Evolutionary conservation across 1,140 invertebrate genomes (phyloP), one percentile per base, ranked within the genome.

Genomic region (Pemphigus obesinymphae): DNA sequence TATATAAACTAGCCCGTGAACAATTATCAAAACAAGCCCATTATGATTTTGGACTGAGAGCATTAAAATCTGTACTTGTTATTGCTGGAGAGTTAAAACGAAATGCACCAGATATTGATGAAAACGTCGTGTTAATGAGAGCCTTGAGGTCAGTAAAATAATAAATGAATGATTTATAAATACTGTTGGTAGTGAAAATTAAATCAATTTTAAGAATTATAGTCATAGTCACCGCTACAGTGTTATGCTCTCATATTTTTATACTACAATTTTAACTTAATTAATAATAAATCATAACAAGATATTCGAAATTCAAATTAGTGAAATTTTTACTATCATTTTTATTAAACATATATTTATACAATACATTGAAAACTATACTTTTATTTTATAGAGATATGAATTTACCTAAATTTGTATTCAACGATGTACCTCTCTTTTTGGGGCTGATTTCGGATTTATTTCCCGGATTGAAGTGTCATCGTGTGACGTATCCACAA

Each of bases 31-130:
- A 96, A 87, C 95, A 97, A 86, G 93, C 92, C 48, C 96, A 97
- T 87, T 97, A 97, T 86, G 95, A 97, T 85, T 97, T 96, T 91
- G 95, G 96, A n/a, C 86, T 97, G 75, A 89, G 95, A 82, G 94
- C 95, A 11, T 86, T 97, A 2, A 97, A 95, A 84, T 93, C 95
- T 0, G 94, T 97, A 7, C 87, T 97, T 6, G 91, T 95, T 10
- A 96, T 96, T 93, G 95, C 95, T 2, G 94, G 94, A 11, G 92
- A 95, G 34, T 88, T 96, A 84, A 94, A 94, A 85, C 76, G 76
- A 17, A 88, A 94, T 83, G 92, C 92, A 15, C 89, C 90, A 7
- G 91, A 94, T 82, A 88, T 96, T 3, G 90, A 92, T 6, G 95
- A 97, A 88, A 91, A 94, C 84, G 90, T 96, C 68, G 92, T 97